A percentile compares a stretch with the other conserved stretches of the same genome.
Evolutionary conservation across 2,113 vertebrate species (phyloP).

Genomic region (Lagopus leucura): DNA sequence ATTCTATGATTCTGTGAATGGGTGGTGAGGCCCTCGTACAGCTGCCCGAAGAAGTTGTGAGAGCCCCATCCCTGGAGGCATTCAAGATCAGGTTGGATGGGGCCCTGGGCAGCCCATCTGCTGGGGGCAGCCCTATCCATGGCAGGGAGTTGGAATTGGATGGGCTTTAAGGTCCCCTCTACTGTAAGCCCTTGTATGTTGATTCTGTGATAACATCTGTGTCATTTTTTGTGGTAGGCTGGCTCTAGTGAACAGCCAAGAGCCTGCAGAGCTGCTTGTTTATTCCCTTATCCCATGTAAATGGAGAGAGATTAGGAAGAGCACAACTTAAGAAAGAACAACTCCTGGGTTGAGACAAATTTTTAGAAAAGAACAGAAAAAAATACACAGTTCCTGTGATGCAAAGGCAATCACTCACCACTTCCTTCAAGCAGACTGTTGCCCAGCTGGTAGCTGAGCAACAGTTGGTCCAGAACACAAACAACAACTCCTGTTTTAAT

Average conservation of each 20-base stretch:
- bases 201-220: background rate
- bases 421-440: background rate
- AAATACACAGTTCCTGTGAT: background rate
- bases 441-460: fast-evolving
- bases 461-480: background rate
- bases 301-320: background rate
- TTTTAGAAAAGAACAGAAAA: background rate
- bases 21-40: too few relatives aligned
- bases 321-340: background rate
- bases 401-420: background rate
- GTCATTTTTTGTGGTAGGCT: background rate
- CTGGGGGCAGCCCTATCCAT: too few relatives aligned
- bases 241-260: background rate
- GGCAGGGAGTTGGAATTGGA: background rate
- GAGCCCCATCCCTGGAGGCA: too few relatives aligned
- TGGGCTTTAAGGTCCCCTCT: background rate
- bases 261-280: background rate
- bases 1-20: background rate
- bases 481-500: background rate
- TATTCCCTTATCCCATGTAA: background rate
- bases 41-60: background rate
- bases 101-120: too few relatives aligned
- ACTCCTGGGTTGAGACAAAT: background rate
- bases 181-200: background rate
- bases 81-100: background rate